These are phyloP conservation scores for Drosophila watanabei DNA, from an alignment of 1,140 invertebrate species.

Conservation along the genomic window DNA sequence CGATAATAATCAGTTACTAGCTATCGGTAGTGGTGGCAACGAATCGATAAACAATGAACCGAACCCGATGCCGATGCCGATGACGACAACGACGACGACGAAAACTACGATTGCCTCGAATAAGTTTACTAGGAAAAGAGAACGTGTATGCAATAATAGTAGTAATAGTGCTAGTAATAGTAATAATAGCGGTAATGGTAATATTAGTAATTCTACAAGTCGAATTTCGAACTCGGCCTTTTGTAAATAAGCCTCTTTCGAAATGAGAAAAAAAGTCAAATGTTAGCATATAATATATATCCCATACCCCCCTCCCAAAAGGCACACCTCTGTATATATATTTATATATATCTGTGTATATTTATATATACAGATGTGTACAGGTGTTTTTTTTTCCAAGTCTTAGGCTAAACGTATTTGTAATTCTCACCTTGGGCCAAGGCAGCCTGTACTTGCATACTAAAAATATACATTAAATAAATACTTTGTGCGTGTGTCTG, in stretches of 20 bases:
- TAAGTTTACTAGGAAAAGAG: constrained; percentile 85
- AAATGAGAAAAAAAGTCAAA: constrained; percentile 78
- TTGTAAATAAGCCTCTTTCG: constrained; percentile 82
- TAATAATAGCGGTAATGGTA: constrained; percentile 68
- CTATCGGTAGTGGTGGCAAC: constrained; percentile 23
- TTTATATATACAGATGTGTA: constrained; percentile 33
- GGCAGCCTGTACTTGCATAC: constrained; percentile 46
- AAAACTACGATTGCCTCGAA: constrained; percentile 48
- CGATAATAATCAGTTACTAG: constrained; percentile 27
- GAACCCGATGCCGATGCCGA: background rate
- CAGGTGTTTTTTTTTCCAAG: constrained; percentile 43
- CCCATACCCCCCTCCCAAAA: constrained; percentile 22
- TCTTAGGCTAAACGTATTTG: constrained; percentile 45
- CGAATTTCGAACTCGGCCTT: constrained; percentile 81
- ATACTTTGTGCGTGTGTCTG: constrained; percentile 3
- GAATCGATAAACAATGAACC: constrained; percentile 24
- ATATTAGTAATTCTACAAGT: constrained; percentile 83
- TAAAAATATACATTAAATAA: constrained; percentile 36
- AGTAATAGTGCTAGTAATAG: constrained; percentile 74
- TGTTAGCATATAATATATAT: constrained; percentile 65
- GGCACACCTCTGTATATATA: background rate
- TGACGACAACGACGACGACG: constrained; percentile 33
- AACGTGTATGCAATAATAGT: constrained; percentile 85
- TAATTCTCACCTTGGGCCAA: constrained; percentile 47
- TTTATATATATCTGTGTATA: constrained; percentile 13